Conservation (phyloP, 2,113 vertebrate genomes). For the Podocnemis expansa region DNA sequence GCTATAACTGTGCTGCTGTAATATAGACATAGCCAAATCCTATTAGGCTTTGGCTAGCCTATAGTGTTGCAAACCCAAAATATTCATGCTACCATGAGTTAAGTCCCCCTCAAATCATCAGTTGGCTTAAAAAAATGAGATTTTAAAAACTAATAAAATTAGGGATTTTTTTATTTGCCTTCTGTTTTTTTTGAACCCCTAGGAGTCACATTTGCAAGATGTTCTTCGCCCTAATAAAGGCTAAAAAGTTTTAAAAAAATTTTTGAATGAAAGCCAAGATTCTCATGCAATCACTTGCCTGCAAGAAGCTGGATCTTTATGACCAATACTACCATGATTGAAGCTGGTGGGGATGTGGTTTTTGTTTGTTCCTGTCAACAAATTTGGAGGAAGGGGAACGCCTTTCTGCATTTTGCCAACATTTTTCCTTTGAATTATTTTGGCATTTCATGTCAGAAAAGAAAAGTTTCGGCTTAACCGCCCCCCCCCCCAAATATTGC, state of each 20-base stretch:
- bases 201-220: not conserved
- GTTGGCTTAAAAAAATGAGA: not conserved
- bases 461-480: fast-evolving
- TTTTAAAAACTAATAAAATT: not conserved
- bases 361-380: not conserved
- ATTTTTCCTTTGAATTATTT: not conserved
- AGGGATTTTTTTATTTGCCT: not conserved
- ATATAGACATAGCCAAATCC: not conserved
- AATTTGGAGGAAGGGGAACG: not conserved
- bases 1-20: not conserved
- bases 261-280: not conserved
- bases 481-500: not conserved
- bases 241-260: not conserved
- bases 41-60: not conserved
- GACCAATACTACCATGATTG: fast-evolving
- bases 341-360: not conserved
- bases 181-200: not conserved
- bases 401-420: not conserved
- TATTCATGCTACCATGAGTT: not conserved
- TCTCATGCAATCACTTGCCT: not conserved
- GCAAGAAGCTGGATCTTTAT: not conserved
- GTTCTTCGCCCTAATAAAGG: not conserved
- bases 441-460: not conserved
- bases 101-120: not conserved
- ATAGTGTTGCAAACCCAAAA: not conserved